Conservation (phyloP, 2,113 vertebrate species). For the Plecotus auritus region DNA sequence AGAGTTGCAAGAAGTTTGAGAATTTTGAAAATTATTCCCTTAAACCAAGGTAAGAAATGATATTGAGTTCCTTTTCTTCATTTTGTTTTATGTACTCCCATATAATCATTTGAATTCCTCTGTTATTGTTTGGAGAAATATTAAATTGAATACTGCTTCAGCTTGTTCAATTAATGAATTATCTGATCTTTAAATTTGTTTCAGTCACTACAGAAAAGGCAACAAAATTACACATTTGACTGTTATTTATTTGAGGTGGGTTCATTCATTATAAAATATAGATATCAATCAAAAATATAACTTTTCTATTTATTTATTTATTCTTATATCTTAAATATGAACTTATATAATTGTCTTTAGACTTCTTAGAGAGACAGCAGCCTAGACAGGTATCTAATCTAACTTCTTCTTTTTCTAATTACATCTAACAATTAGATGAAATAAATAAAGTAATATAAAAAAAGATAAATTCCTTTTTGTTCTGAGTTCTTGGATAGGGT, state of each 20-base stretch:
- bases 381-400: neutral
- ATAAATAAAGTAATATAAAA: neutral
- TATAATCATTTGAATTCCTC: neutral
- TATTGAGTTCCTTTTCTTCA: neutral
- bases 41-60: slow-evolving; percentile 63
- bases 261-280: neutral
- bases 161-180: neutral
- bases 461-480: neutral
- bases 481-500: neutral
- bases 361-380: neutral
- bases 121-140: neutral
- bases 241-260: neutral
- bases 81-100: neutral
- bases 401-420: neutral
- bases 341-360: neutral
- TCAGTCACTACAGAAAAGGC: neutral
- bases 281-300: neutral
- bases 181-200: neutral
- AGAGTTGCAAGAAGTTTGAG: slow-evolving; percentile 53
- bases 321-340: neutral
- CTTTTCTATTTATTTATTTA: neutral
- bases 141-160: neutral
- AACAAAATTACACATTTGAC: neutral
- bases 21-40: slow-evolving; percentile 71
- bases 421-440: neutral